Conservation (phyloP, 2,797 vertebrate species). For the Erethizon dorsatum region DNA sequence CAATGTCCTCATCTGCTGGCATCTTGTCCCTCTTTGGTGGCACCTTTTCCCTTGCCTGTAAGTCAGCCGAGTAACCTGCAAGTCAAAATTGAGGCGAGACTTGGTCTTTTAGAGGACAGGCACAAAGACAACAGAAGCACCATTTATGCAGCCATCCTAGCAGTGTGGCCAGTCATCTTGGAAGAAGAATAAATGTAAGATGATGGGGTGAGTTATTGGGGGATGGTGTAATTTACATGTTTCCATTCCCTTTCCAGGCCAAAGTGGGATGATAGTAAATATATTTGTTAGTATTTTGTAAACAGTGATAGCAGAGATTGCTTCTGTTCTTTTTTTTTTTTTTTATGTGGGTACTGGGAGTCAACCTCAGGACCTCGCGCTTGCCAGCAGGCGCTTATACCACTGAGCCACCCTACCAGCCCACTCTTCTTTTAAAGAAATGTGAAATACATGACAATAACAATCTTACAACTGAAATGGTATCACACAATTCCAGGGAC, state of each 20-base stretch:
- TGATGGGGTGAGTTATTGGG: not conserved
- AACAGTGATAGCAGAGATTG: not conserved
- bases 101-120: not conserved
- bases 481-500: conserved; percentile 37
- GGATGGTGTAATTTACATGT: not conserved
- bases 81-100: not conserved
- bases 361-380: no score
- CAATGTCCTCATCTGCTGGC: not conserved
- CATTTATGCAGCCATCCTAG: not conserved
- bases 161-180: not conserved
- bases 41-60: not conserved
- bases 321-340: not conserved
- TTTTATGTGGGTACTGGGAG: no score
- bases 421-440: not conserved
- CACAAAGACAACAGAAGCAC: not conserved
- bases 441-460: conserved; percentile 29
- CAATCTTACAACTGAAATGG: conserved; percentile 23
- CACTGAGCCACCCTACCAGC: no score
- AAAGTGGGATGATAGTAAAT: not conserved
- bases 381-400: no score
- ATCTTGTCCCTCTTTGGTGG: not conserved
- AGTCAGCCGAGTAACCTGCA: not conserved
- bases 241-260: not conserved
- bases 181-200: not conserved
- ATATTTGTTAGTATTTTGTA: not conserved